These are phyloP conservation scores for Troides aeacus DNA, from an alignment of 2,888 invertebrate species.

Conservation along the genomic window DNA sequence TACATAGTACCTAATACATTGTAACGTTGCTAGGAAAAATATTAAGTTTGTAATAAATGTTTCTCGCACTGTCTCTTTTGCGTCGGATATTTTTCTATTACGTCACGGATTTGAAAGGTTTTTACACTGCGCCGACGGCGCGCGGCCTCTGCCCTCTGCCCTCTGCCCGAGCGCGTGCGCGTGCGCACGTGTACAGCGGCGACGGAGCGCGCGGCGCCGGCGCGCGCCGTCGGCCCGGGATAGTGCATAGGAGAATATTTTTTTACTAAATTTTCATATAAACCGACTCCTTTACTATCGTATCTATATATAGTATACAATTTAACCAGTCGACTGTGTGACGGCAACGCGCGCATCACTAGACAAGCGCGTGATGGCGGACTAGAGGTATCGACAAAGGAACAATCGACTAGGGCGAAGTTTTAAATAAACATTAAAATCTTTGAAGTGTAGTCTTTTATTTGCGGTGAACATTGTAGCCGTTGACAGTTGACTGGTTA, in stretches of 20 bases:
- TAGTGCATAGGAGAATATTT: conserved; percentile 67
- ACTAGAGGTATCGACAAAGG: too few species aligned
- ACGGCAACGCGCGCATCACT: too few species aligned
- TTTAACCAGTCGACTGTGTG: not conserved
- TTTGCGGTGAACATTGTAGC: too few species aligned
- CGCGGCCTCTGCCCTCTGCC: conserved; percentile 24
- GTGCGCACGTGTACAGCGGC: not conserved
- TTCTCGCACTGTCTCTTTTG: conserved; percentile 64
- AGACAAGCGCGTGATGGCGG: too few species aligned
- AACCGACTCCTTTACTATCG: conserved; percentile 37
- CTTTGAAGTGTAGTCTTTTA: too few species aligned
- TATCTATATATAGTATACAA: not conserved
- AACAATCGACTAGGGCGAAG: too few species aligned
- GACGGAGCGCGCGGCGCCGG: conserved; percentile 17
- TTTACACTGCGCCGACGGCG: conserved; percentile 26
- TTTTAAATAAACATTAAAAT: too few species aligned
- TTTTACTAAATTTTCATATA: conserved; percentile 54
- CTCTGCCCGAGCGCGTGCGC: not conserved
- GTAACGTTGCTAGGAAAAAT: conserved; percentile 72
- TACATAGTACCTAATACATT: conserved; percentile 65
- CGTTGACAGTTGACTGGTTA: too few species aligned
- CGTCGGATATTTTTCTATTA: conserved; percentile 49
- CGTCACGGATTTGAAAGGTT: conserved; percentile 39
- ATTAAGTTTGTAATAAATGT: conserved; percentile 61
- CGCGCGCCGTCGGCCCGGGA: conserved; percentile 39